Percentiles rank a stretch among this genome's conserved stretches.
These are phyloP conservation scores for Drosophila cognata DNA, from an alignment of 2,888 invertebrate genomes.

Conservation along the genomic window DNA sequence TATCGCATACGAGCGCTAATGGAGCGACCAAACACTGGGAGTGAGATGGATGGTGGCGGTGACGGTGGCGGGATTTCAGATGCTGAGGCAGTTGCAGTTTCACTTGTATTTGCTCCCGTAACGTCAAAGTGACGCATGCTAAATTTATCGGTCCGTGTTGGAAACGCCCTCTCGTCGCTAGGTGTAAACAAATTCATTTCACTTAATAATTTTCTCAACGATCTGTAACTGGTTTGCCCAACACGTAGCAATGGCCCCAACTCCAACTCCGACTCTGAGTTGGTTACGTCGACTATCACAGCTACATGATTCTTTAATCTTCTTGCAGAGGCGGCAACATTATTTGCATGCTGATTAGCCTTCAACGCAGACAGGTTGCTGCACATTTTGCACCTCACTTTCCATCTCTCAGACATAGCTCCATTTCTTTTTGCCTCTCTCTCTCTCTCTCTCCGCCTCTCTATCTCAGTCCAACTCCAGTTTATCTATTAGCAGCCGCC, in stretches of 20 bases:
- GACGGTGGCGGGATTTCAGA: not conserved
- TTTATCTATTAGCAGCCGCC: conserved; percentile 56
- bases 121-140: conserved; percentile 63
- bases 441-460: conserved; percentile 1
- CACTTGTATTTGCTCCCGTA: not conserved
- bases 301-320: conserved; percentile 74
- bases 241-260: conserved; percentile 27
- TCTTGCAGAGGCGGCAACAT: conserved; percentile 73
- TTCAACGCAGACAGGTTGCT: conserved; percentile 69
- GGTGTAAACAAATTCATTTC: conserved; percentile 82
- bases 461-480: conserved; percentile 8
- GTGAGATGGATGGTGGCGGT: not conserved
- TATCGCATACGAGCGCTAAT: conserved; percentile 72
- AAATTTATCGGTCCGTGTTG: conserved; percentile 64
- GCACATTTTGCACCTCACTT: conserved; percentile 54
- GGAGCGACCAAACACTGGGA: conserved; percentile 55
- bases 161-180: conserved; percentile 63
- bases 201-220: conserved; percentile 69
- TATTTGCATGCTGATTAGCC: conserved; percentile 82
- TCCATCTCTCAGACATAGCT: conserved; percentile 15
- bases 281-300: conserved; percentile 61
- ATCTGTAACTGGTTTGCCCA: conserved; percentile 75
- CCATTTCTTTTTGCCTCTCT: conserved; percentile 14
- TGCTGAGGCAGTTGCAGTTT: not conserved
- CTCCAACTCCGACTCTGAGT: not conserved